Base-by-base conservation (phyloP, 1,140 invertebrate species). In the Zaprionus davidi region DNA sequence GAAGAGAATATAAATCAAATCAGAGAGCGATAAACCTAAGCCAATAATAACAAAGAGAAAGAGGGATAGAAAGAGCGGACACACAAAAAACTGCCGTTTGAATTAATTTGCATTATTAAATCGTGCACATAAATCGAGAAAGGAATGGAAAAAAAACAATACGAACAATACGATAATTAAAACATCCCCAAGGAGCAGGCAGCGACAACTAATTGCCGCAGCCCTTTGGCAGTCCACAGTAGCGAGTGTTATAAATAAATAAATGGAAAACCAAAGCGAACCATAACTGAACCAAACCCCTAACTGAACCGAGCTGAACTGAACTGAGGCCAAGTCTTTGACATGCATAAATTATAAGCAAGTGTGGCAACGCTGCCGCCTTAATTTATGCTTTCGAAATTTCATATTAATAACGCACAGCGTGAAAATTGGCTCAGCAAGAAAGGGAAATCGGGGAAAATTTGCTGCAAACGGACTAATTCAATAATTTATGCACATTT, bases 401-500 rank as follows among this genome's bases (percentile, higher is more conserved):
- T 72, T 77, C 53, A 78, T 74, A 71, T 78, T 81, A 81, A 81
- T 81, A 78, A 57, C 76, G 71, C 62, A 57, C 63, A 70, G 75
- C 76, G 62, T 78, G 76, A 80, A 78, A 80, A 80, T 80, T 78
- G 78, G 63, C 66, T 51, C 38, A 28, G 44, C 34, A 55, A n/a
- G 6, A 20, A 31, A 56, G 51, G 17, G 36, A 53, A 7, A 51
- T 57, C 24, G 15, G 28, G 60, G 49, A 58, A 73, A 78, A 63
- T 76, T 76, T 60, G 72, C 70, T 66, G 78, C 73, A 76, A 82
- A 78, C 81, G 71, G 65, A 81, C 79, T 85, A 82, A 85, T 85
- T 82, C 82, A 85, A 85, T 85, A 85, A 85, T 85, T 82, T 85
- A 85, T 85, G 82, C 76, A 78, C 82, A 82, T 83, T 83, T 82